A percentile compares a stretch with the other conserved stretches of the same genome.
Conservation (phyloP, 1,140 invertebrate genomes). For the Drosophila kanapiae region DNA sequence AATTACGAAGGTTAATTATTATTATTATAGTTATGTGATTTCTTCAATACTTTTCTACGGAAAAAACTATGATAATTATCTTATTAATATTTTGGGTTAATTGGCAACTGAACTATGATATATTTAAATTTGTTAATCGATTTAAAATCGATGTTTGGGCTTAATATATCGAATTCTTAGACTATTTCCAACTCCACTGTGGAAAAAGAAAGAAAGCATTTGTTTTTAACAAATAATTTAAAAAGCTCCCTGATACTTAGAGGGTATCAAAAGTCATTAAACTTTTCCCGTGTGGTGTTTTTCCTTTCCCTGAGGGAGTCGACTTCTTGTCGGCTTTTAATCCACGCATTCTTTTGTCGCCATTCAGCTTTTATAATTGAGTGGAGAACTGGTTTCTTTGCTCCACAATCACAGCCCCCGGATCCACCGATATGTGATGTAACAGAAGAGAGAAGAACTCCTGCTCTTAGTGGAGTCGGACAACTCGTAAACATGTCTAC, state of each 20-base stretch:
- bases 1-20: neutral
- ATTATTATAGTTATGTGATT: neutral
- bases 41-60: neutral
- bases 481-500: conserved; percentile 43
- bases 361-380: conserved; percentile 33
- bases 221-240: neutral
- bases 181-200: too few species aligned
- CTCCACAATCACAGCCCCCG: conserved; percentile 26
- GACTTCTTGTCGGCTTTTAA: conserved; percentile 19
- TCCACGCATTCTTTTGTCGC: conserved; percentile 46
- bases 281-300: conserved; percentile 20
- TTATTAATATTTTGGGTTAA: neutral
- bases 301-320: conserved; percentile 14
- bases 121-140: too few species aligned
- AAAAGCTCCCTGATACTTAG: neutral
- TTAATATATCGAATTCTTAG: too few species aligned
- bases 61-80: neutral
- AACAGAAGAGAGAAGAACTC: conserved; percentile 19
- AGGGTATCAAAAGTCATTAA: conserved; percentile 36
- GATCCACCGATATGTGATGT: too few species aligned
- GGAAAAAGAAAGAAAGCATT: neutral
- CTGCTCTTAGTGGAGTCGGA: conserved; percentile 5
- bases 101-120: too few species aligned
- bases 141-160: too few species aligned
- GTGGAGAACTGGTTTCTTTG: conserved; percentile 44